Conservation (phyloP, 2,888 invertebrate genomes). For the Noctua fimbriata region DNA sequence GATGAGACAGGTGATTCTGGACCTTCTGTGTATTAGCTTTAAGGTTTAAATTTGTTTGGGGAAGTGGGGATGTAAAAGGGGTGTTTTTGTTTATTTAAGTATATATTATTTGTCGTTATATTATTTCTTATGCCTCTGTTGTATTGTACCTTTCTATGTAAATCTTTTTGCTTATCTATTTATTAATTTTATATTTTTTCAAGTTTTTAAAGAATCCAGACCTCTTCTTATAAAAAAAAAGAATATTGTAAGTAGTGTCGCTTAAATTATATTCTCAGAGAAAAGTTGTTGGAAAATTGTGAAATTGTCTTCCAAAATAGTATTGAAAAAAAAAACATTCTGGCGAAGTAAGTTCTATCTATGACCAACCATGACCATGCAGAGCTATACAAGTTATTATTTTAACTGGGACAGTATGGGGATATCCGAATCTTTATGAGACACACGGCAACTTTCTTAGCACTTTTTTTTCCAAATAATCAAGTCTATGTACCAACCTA, state of each 20-base stretch:
- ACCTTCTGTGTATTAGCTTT: constrained; percentile 11
- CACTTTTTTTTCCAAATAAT: too few species aligned
- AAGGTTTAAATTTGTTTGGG: background rate
- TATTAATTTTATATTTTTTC: constrained; percentile 18
- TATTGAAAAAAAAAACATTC: too few species aligned
- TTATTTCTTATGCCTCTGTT: constrained; percentile 26
- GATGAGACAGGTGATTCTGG: constrained; percentile 96
- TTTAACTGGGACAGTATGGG: too few species aligned
- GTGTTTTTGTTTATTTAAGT: background rate
- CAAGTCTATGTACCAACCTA: too few species aligned
- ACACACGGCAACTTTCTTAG: too few species aligned
- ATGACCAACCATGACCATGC: too few species aligned
- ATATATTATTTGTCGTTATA: constrained; percentile 21
- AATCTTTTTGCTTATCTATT: constrained; percentile 32
- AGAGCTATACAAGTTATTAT: too few species aligned
- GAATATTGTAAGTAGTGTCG: background rate
- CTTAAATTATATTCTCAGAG: too few species aligned
- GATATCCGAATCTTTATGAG: too few species aligned
- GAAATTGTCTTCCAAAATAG: too few species aligned
- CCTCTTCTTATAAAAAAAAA: background rate
- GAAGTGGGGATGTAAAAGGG: background rate
- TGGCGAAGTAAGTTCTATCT: too few species aligned
- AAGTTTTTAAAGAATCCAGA: constrained; percentile 24
- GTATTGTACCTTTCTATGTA: constrained; percentile 3
- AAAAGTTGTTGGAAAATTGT: too few species aligned